Base-by-base conservation (phyloP, 2,113 vertebrate species). In the Strix aluco region DNA sequence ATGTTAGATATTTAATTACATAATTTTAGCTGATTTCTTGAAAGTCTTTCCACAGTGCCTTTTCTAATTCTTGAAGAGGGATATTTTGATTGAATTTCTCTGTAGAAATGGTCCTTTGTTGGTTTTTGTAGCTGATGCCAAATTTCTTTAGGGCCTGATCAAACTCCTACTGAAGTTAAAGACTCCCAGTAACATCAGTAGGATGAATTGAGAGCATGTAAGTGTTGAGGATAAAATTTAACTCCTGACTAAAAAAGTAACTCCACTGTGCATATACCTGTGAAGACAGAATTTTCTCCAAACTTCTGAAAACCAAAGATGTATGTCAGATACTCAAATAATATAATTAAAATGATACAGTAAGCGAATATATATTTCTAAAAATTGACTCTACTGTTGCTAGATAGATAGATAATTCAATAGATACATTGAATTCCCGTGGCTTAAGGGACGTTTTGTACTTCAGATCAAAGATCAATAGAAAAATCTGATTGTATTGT, bases 401-500 rank as follows among this genome's bases (percentile, higher is more conserved):
- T 91, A 82, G 78, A 88, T 77, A 55, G 80, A 52, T 19, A 85
- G 75, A 58, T 78, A 72, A 88, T 93, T 92, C 78, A 93, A 83
- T 86, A 83, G 88, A 81, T 73, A 81, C 38, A 72, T 34, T 94
- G 92, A 90, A 94, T 88, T 93, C 80, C 86, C 0, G 0, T 63
- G 78, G 90, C 62, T 94, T 94, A 80, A 94, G 74, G 19, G n/a
- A 55, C 20, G 0, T 96, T 96, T 92, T 94, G 75, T 91, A 69
- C 66, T 92, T 82, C 62, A 96, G 88, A 94, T 94, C 86, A 92
- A 96, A 94, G 46, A 96, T 82, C 66, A 92, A 63, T 66, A 57
- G 69, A 85, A 95, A 94, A 61, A 73, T 81, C 71, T 78, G 75
- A 87, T 92, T 84, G 65, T 88, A 91, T 62, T 95, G 80, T 65